Evolutionary conservation across 1,140 invertebrate genomes (phyloP).

Genomic region (Temnothorax curvispinosus): DNA sequence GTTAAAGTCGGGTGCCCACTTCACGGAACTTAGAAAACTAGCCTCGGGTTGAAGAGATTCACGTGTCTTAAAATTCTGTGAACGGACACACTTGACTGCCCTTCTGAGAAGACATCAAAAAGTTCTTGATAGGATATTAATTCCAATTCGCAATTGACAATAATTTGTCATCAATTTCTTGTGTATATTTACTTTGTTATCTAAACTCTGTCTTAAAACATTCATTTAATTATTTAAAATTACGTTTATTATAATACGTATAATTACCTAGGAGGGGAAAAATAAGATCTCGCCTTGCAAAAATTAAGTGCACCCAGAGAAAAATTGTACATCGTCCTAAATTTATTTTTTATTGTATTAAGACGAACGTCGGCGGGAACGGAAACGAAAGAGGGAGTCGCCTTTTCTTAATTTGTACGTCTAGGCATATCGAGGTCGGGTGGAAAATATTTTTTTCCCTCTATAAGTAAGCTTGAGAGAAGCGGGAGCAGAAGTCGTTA

Average conservation of each 20-base stretch:
- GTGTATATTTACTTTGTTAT: neutral
- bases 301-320: conserved; percentile 29
- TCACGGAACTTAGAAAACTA: conserved; percentile 45
- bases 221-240: neutral
- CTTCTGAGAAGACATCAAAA: neutral
- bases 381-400: conserved; percentile 14
- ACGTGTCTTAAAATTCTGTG: conserved; percentile 42
- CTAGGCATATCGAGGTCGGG: conserved; percentile 28
- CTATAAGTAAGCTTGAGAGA: conserved; percentile 27
- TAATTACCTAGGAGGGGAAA: neutral
- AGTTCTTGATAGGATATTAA: neutral
- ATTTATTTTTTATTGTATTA: conserved; percentile 52
- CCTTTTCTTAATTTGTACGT: conserved; percentile 51
- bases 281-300: neutral
- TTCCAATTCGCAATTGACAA: conserved; percentile 19
- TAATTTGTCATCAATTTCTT: neutral
- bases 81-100: conserved; percentile 33
- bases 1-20: too few species aligned
- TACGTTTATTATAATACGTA: neutral
- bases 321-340: conserved; percentile 44
- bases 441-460: conserved; percentile 49
- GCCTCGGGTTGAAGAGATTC: conserved; percentile 30
- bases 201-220: neutral
- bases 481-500: conserved; percentile 27
- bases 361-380: conserved; percentile 23